A percentile compares a stretch with the other conserved stretches of the same genome.
Conservation (phyloP, 1,140 invertebrate species). For the Hylaeus anthracinus region DNA sequence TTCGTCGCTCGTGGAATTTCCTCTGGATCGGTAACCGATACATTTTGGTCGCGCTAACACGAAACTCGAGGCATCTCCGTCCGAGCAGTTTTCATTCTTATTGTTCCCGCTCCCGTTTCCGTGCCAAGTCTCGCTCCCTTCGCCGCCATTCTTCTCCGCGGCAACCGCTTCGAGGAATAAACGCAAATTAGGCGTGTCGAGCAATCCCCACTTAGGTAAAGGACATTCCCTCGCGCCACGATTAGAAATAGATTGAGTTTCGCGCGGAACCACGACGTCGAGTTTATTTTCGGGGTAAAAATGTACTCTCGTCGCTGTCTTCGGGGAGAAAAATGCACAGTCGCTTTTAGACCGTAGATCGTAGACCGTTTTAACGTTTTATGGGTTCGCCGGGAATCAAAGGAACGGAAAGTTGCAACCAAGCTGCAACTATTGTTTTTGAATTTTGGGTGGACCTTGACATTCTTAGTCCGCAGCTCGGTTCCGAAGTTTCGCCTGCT, state of each 20-base stretch:
- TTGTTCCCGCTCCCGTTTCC: constrained; percentile 17
- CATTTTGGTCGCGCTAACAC: constrained; percentile 5
- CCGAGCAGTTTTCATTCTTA: constrained; percentile 24
- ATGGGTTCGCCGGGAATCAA: not conserved
- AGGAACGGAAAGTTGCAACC: not conserved
- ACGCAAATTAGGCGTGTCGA: constrained; percentile 57
- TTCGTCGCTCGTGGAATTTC: no score
- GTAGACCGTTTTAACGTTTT: constrained; percentile 1
- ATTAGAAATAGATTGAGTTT: constrained; percentile 63
- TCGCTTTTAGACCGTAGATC: constrained; percentile 9
- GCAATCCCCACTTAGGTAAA: constrained; percentile 19
- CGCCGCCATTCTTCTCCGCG: constrained; percentile 34
- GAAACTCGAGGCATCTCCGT: constrained; percentile 16
- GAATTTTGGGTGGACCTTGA: not conserved
- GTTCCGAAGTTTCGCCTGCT: not conserved
- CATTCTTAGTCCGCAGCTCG: not conserved
- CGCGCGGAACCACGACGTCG: not conserved
- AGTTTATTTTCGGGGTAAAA: constrained; percentile 30
- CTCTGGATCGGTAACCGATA: constrained; percentile 3
- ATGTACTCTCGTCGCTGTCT: not conserved
- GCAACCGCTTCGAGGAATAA: constrained; percentile 36
- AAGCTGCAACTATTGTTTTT: not conserved
- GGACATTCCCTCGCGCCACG: constrained; percentile 20
- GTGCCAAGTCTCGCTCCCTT: constrained; percentile 38
- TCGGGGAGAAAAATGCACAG: not conserved